Base-by-base conservation (phyloP, 2,113 vertebrate species). In the Halichoerus grypus region DNA sequence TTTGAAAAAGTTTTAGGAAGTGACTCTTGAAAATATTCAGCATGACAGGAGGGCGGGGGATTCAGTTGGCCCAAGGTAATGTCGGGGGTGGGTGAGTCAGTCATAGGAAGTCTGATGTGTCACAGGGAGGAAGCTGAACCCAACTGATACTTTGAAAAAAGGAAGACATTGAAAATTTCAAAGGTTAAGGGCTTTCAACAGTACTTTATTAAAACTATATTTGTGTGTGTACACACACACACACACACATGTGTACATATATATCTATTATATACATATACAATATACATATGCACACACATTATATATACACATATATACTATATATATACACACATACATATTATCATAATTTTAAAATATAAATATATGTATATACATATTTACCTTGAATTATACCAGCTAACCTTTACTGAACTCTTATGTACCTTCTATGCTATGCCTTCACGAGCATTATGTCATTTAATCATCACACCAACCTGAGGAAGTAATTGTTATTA, bases 301-400 rank as follows among this genome's bases (percentile, higher is more conserved):
- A 72, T 42, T 51, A 53, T 82, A 84, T 86, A 57, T 22, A 61
- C 2, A 67, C 2, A 69, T 12, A 76, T 36, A 82, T 11, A 36
- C 5, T 8, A 15, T 57, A 57, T 33, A 36, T 77, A 79, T 46
- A 63, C 10, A 76, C 6, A 72, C 3, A 2, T 11, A 65, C 42
- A 53, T 63, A 61, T 72, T 91, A 49, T 63, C 72, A 92, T 77
- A 83, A 88, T 81, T 76, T 76, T 86, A 59, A 72, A 84, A 74
- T 51, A 18, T 51, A 46, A 69, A 86, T 14, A 83, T 46, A 33
- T 53, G 12, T 67, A 53, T 53, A 51, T 42, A 69, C 18, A 69
- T 59, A 42, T 88, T 89, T 72, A 76, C 18, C 83, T 94, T 91
- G 28, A 94, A 51, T 98, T 88, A 39, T 77, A 28, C 7, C 15